Base-by-base conservation (phyloP, 2,113 vertebrate species). In the Pogona vitticeps region DNA sequence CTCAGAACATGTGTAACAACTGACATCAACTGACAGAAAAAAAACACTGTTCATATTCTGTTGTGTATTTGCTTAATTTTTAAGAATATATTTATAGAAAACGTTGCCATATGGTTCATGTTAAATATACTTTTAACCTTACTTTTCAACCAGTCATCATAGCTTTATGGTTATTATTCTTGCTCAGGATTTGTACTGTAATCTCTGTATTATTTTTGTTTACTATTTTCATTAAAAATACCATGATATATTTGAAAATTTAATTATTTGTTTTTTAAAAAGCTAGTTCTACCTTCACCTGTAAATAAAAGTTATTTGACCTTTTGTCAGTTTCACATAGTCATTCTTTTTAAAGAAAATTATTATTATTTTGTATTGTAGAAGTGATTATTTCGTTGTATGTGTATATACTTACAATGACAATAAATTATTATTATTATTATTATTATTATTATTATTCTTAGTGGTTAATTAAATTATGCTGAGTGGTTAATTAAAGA, bases 161-260 rank as follows among this genome's bases (percentile, higher is more conserved):
- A 88, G 31, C 52, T 58, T 70, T 31, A 31, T 68, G 31, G 56
- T 61, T 2, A 0, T 9, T 56, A 3, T 0, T 13, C 80, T 2
- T 77, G 0, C 36, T 83, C 38, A 59, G 58, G 28, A 42, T 87
- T 18, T 78, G 40, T 56, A 15, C 56, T 68, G 31, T 52, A 76
- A 68, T 20, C 36, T 56, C 12, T 58, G 70, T 73, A 72, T 38
- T 75, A 40, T 42, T 75, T 84, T 76, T 40, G 10, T 76, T 6
- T 12, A 17, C 13, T 20, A 2, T 84, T 84, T 84, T 65, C 38
- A 68, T 46, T 84, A 61, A 36, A n/a, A 76, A 73, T 36, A 46
- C 33, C 21, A 38, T 36, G n/a, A 58, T 72, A 36, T 7, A 82
- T 80, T 52, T n/a, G n/a, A 88, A n/a, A 82, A 90, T 63, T 1